Percentiles rank a stretch among this genome's conserved stretches.
Evolutionary conservation across 2,797 vertebrate species (phyloP).

Genomic region (Synanceia verrucosa): DNA sequence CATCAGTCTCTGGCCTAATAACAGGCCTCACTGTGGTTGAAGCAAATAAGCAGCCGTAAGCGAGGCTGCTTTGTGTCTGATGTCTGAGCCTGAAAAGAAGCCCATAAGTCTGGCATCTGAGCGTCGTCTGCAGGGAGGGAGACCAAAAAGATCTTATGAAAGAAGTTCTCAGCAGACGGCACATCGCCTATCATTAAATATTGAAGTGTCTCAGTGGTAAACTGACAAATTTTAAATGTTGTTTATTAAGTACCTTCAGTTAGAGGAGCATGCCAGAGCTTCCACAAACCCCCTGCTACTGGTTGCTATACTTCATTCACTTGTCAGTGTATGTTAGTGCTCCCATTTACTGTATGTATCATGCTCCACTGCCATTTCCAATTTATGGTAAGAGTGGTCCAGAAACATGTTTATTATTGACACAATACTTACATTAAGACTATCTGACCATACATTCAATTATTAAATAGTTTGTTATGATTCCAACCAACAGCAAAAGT

Average conservation of each 20-base stretch:
- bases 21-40: neutral
- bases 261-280: constrained; percentile 20
- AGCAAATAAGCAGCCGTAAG: neutral
- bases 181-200: constrained; percentile 46
- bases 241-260: constrained; percentile 50
- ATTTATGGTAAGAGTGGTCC: neutral
- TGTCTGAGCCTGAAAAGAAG: constrained; percentile 14
- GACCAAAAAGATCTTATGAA: constrained; percentile 23
- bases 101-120: constrained; percentile 11
- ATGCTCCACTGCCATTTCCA: constrained; percentile 5
- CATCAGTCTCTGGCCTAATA: constrained; percentile 3
- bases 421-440: neutral
- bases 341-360: constrained; percentile 7
- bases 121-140: constrained; percentile 21
- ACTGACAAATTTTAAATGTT: constrained; percentile 51
- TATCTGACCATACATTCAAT: neutral
- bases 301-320: constrained; percentile 37
- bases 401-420: constrained; percentile 4
- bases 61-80: constrained; percentile 7
- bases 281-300: constrained; percentile 27
- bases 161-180: constrained; percentile 27
- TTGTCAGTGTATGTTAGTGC: constrained; percentile 7
- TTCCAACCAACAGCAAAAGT: neutral
- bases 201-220: constrained; percentile 41
- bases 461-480: neutral